phyloP scores from a whole-genome alignment of 2,888 invertebrate species.

The Drosophila lutescens region DNA sequence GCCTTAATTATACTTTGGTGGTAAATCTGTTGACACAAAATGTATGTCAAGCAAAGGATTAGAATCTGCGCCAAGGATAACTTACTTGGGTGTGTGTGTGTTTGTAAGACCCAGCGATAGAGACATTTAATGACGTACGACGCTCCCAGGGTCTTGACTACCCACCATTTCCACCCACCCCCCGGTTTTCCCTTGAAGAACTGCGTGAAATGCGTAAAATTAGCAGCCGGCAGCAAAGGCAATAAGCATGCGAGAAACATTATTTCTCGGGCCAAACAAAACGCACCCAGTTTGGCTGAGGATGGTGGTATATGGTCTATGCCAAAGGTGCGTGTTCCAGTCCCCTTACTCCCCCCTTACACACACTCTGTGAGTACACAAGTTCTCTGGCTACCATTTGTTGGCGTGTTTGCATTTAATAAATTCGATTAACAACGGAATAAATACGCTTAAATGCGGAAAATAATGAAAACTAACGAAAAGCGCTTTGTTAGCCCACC shows the following conservation, averaged over 20 bases:
- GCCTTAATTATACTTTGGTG: constrained; percentile 12
- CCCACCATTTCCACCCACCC: too few species aligned
- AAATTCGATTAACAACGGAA: constrained; percentile 82
- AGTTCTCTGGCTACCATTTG: constrained; percentile 44
- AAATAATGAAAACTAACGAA: constrained; percentile 81
- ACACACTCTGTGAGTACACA: constrained; percentile 4
- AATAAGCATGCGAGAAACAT: constrained; percentile 73
- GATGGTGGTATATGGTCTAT: neutral
- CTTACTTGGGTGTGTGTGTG: constrained; percentile 2
- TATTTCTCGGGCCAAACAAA: constrained; percentile 75
- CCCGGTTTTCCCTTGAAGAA: neutral
- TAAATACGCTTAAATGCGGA: constrained; percentile 82
- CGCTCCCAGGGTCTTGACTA: neutral
- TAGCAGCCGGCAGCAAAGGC: constrained; percentile 58
- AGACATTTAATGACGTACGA: constrained; percentile 61
- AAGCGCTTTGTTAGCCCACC: constrained; percentile 73
- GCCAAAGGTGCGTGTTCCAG: constrained; percentile 56
- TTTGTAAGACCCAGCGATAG: constrained; percentile 37
- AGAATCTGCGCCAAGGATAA: constrained; percentile 19
- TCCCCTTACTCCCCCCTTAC: neutral
- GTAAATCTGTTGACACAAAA: constrained; percentile 6
- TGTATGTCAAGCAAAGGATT: constrained; percentile 16
- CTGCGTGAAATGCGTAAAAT: constrained; percentile 66
- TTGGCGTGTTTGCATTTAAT: constrained; percentile 83
- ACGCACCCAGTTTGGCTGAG: constrained; percentile 61